These are phyloP conservation scores for Epiblema foenella DNA, from an alignment of 2,888 invertebrate species.

Conservation along the genomic window DNA sequence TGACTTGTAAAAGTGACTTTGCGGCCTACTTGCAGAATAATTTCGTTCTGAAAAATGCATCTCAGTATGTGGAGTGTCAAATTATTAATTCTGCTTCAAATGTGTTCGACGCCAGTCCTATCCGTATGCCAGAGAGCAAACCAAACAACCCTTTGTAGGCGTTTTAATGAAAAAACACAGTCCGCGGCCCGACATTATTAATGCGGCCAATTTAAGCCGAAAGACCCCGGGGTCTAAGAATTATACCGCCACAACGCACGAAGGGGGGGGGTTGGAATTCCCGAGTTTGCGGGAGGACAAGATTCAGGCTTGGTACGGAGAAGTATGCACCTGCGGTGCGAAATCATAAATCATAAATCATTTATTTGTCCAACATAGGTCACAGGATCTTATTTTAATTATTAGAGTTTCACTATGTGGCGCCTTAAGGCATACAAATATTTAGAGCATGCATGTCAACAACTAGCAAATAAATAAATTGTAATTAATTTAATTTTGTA, in stretches of 20 bases:
- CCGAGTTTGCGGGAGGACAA: not conserved
- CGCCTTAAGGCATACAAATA: too few species aligned
- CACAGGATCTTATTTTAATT: too few species aligned
- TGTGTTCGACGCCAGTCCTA: not conserved
- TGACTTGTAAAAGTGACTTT: too few species aligned
- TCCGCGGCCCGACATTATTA: conserved; percentile 51
- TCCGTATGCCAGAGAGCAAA: conserved; percentile 31
- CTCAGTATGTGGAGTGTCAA: too few species aligned
- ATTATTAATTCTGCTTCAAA: not conserved
- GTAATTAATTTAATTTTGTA: too few species aligned
- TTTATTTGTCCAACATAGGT: too few species aligned
- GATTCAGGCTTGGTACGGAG: not conserved
- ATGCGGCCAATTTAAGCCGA: conserved; percentile 53
- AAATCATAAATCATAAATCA: too few species aligned
- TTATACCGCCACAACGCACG: conserved; percentile 33
- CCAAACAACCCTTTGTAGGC: conserved; percentile 43
- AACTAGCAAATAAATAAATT: too few species aligned
- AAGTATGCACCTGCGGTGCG: not conserved
- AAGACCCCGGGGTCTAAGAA: conserved; percentile 44
- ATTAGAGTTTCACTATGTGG: too few species aligned
- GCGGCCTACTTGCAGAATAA: too few species aligned
- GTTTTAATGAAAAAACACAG: conserved; percentile 46
- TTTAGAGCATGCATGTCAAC: too few species aligned
- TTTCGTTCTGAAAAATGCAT: too few species aligned
- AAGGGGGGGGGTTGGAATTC: not conserved